phyloP scores from a whole-genome alignment of 2,797 vertebrate genomes.

The Thamnophis elegans region DNA sequence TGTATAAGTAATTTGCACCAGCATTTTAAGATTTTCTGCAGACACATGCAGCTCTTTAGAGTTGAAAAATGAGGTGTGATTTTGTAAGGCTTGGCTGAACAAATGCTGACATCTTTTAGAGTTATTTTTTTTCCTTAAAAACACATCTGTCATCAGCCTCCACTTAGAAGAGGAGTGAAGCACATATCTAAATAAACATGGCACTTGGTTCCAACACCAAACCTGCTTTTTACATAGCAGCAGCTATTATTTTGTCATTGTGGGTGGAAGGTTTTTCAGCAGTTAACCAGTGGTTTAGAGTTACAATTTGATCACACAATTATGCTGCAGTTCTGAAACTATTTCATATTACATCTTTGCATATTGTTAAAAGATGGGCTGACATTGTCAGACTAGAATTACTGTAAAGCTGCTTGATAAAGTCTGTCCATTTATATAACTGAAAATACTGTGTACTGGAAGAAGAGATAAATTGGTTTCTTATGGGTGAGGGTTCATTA shows the following conservation, averaged over 20 bases:
- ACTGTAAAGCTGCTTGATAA: conserved; percentile 41
- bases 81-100: conserved; percentile 63
- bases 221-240: conserved; percentile 45
- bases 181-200: conserved; percentile 74
- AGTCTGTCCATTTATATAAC: conserved; percentile 20
- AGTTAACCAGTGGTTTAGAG: conserved; percentile 24
- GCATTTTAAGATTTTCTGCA: conserved; percentile 60
- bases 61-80: conserved; percentile 70
- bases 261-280: conserved; percentile 21
- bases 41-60: conserved; percentile 39
- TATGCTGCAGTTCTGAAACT: conserved; percentile 42
- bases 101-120: conserved; percentile 70
- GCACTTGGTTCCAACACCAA: conserved; percentile 57
- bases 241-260: conserved; percentile 43
- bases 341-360: conserved; percentile 53
- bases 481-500: conserved; percentile 15
- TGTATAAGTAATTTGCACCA: conserved; percentile 60
- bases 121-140: conserved; percentile 71
- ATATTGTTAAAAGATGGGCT: conserved; percentile 43
- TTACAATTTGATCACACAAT: conserved; percentile 13
- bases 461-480: conserved; percentile 24
- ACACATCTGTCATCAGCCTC: conserved; percentile 70
- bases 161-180: conserved; percentile 61
- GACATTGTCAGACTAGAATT: conserved; percentile 14
- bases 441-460: conserved; percentile 41